phyloP scores from a whole-genome alignment of 92 coral and sea anemone species.

The Porites cylindrica region DNA sequence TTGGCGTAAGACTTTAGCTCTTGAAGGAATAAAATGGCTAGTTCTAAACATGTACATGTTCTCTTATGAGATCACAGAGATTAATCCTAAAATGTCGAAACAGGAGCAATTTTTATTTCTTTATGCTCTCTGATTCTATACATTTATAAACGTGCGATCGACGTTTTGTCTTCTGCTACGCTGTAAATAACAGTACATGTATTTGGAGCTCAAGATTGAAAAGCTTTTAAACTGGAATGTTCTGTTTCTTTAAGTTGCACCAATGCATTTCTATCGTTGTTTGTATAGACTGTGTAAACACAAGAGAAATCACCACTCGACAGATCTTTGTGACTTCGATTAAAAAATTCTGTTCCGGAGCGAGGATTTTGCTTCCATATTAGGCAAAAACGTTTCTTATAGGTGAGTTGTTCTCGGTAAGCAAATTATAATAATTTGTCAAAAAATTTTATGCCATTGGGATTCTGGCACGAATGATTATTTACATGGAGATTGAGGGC shows the following conservation, averaged over 20 bases:
- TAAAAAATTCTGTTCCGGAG: constrained; percentile 35
- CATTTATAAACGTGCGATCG: neutral
- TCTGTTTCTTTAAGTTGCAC: constrained; percentile 13
- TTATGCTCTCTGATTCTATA: neutral
- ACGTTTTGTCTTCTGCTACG: neutral
- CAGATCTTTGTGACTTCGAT: constrained; percentile 1
- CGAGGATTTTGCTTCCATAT: constrained; percentile 31
- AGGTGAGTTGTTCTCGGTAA: constrained; percentile 25
- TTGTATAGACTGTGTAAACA: constrained; percentile 34
- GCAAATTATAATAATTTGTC: neutral
- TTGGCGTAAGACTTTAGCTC: neutral
- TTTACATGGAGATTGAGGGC: constrained; percentile 4
- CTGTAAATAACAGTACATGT: neutral
- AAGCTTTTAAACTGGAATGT: constrained; percentile 19
- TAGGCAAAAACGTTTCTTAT: constrained; percentile 28
- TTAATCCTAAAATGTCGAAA: neutral
- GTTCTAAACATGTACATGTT: neutral
- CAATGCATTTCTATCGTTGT: constrained; percentile 15
- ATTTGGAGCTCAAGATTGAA: neutral
- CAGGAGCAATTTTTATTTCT: neutral
- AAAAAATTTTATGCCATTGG: neutral
- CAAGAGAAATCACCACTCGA: constrained; percentile 7
- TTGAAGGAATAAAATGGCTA: neutral
- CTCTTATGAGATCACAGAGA: neutral
- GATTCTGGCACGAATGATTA: neutral